A percentile compares a stretch with the other conserved stretches of the same genome.
Conservation (phyloP, 2,888 invertebrate genomes). For the Drosophila paranaensis region DNA sequence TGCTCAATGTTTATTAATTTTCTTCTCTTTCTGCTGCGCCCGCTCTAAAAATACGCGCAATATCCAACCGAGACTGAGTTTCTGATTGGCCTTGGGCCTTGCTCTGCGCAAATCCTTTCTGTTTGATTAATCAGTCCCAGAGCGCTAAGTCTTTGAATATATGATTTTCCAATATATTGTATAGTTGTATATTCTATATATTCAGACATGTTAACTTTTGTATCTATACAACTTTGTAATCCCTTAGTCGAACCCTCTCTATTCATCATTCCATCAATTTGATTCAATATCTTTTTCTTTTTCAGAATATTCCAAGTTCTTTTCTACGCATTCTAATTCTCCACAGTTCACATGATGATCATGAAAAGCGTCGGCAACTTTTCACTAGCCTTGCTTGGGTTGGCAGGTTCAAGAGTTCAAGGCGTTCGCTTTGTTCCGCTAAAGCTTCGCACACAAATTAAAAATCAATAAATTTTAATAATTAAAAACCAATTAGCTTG, state of each 20-base stretch:
- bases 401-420: slow-evolving; percentile 53
- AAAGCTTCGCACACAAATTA: slow-evolving; percentile 53
- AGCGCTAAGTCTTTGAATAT: too few relatives aligned
- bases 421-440: slow-evolving; percentile 30
- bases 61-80: slow-evolving; percentile 18
- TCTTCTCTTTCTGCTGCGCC: slow-evolving; percentile 7
- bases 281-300: neutral
- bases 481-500: slow-evolving; percentile 67
- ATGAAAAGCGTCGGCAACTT: slow-evolving; percentile 8
- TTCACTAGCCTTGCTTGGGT: slow-evolving; percentile 17
- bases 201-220: neutral
- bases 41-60: slow-evolving; percentile 39
- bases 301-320: neutral
- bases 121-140: neutral
- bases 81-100: slow-evolving; percentile 4
- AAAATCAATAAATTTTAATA: slow-evolving; percentile 71
- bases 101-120: slow-evolving; percentile 7
- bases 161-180: too few relatives aligned
- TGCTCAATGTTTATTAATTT: slow-evolving; percentile 4
- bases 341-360: too few relatives aligned
- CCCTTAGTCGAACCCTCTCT: neutral
- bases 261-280: neutral
- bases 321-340: neutral
- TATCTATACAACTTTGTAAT: neutral
- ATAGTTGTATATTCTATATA: too few relatives aligned